phyloP scores from a whole-genome alignment of 2,888 invertebrate genomes.

The Lepidochrysops patricia region DNA sequence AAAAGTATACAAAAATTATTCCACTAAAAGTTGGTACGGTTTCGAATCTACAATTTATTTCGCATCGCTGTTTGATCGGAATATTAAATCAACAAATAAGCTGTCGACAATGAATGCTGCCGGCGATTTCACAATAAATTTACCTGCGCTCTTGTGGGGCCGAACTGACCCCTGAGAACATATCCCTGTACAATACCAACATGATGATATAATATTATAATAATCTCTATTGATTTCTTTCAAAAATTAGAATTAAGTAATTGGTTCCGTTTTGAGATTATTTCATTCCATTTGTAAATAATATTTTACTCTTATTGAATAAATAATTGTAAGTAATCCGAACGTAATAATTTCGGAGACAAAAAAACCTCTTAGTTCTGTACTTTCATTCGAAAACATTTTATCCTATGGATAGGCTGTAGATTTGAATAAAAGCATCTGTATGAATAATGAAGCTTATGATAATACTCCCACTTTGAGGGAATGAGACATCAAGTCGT shows the following conservation, averaged over 20 bases:
- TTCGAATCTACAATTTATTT: neutral
- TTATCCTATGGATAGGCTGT: neutral
- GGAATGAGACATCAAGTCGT: constrained; percentile 16
- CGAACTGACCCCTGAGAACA: constrained; percentile 23
- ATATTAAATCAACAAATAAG: constrained; percentile 38
- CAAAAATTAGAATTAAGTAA: neutral
- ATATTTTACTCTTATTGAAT: neutral
- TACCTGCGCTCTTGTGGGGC: constrained; percentile 21
- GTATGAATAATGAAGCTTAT: neutral
- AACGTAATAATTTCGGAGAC: neutral
- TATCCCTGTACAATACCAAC: neutral
- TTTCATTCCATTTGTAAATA: neutral
- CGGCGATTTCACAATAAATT: constrained; percentile 26
- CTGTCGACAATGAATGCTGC: constrained; percentile 23
- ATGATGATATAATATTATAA: neutral
- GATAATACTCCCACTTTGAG: neutral
- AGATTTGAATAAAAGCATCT: neutral
- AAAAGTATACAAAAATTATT: too few relatives aligned
- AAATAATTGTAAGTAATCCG: neutral
- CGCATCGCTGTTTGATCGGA: constrained; percentile 29
- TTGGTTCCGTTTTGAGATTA: neutral
- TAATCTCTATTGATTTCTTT: constrained; percentile 5
- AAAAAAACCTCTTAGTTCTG: too few relatives aligned
- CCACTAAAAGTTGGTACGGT: neutral
- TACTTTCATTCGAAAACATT: neutral